These are phyloP conservation scores for Planococcus citri DNA, from an alignment of 1,140 invertebrate genomes.

Conservation along the genomic window DNA sequence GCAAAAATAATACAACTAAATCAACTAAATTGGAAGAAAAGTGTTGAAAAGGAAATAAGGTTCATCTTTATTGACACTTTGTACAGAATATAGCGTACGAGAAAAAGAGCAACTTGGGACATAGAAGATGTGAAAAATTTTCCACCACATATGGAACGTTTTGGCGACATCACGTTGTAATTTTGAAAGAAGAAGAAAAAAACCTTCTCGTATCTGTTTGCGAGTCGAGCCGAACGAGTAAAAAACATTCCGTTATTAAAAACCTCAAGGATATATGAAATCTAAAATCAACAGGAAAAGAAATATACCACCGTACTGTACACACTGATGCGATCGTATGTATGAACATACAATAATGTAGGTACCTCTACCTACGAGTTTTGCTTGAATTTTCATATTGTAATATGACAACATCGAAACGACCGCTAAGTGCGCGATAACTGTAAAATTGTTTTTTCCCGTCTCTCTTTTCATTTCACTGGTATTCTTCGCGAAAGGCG, in stretches of 20 bases:
- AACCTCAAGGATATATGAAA: not conserved
- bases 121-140: not conserved
- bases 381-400: not conserved
- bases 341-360: no score
- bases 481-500: no score
- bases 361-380: no score
- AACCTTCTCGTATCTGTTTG: not conserved
- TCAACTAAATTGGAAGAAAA: not conserved
- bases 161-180: not conserved
- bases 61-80: not conserved
- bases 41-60: not conserved
- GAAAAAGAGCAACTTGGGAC: not conserved
- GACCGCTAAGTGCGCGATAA: not conserved
- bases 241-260: not conserved
- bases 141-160: not conserved
- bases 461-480: no score
- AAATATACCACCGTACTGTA: not conserved
- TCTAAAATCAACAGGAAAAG: not conserved
- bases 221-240: not conserved
- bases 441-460: no score
- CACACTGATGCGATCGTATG: no score
- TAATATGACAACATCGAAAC: not conserved
- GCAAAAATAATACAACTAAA: not conserved
- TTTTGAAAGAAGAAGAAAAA: not conserved
- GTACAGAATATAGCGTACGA: not conserved